Evolutionary conservation across 2,888 invertebrate species (phyloP), one percentile per base, ranked within the genome.

Genomic region (Drosophila mayaguana): DNA sequence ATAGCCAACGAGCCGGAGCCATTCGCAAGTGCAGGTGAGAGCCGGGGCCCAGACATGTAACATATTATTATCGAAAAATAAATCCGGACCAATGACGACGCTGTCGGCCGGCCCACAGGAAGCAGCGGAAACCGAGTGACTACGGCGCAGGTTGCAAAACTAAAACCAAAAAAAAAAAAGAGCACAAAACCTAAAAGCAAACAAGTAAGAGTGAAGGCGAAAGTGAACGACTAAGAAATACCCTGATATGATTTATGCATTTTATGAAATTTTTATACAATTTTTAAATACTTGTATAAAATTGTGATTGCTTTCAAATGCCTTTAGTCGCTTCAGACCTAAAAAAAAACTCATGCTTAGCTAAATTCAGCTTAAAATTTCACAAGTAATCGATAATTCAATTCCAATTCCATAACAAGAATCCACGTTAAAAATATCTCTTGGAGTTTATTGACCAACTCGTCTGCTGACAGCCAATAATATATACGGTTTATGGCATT

Each of bases 51-150:
- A 73, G 80, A 73, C 72, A 81, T 73, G 60, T 84, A 85, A 87
- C 87, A 80, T 89, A 89, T 89, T 85, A 85, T 83, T 87, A 89
- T 87, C 87, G 89, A 74, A 81, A 83, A 88, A 83, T 67, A 75
- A 71, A 72, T 63, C 70, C 42, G 63, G 63, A 22, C n/a, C 34
- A 42, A 11, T 40, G 56, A 45, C 38, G 11, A 12, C 36, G 36
- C 6, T 16, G 32, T 18, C 34, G 45, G 36, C 36, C 45, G 66
- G 57, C 67, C 75, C 73, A 84, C 86, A 83, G 84, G 84, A 89
- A 84, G 64, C 61, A 71, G 57, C 72, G 87, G 81, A 85, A 89
- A 73, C 87, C 75, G 64, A 85, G 75, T 89, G 88, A 87, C 81
- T 84, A 83, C 66, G 80, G 65, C 81, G 64, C 69, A 63, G 70